Evolutionary conservation across 1,140 invertebrate species (phyloP), one percentile per base, ranked within the genome.

Genomic region (Daktulosphaira vitifoliae): DNA sequence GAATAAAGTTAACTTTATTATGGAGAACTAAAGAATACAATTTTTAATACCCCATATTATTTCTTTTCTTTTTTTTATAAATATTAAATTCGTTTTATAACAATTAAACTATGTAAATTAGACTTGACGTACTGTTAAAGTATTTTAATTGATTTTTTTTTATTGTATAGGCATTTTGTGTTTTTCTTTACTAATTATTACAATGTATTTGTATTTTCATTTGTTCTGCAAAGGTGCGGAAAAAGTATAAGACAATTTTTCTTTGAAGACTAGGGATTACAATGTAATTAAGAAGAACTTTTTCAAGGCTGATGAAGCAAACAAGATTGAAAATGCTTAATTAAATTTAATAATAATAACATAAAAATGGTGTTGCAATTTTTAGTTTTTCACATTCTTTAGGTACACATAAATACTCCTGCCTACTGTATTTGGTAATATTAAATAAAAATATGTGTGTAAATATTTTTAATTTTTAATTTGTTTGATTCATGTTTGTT

Each of bases 141-240:
- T 62, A 46, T 18, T 39, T 18, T n/a, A 22, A 18, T 13, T 56
- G 23, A 16, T 38, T 44, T 16, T 59, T 59, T 59, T 62, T 48
- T 25, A 48, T 62, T 29, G 5, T n/a, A n/a, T 46, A 62, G 39
- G 25, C 42, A 29, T 6, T 16, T 48, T 48, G 16, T 62, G 16
- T 62, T 62, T 62, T 62, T 62, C 56, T 46, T 33, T 62, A 62
- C 56, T 62, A 62, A 62, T 62, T 29, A 48, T 62, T 48, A 62
- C 42, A 29, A 62, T 62, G 42, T 62, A 62, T 62, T 59, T 62
- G 56, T 62, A 48, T 62, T 46, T 62, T 46, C 42, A 62, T 62
- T 62, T 62, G 42, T 62, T 62, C 56, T 48, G 56, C 39, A 18
- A 62, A 62, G 42, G 25, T 62, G 56, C 25, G 25, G 25, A 62